phyloP scores from a whole-genome alignment of 2,113 vertebrate species.

The Gnathonemus echidnorhynchus region DNA sequence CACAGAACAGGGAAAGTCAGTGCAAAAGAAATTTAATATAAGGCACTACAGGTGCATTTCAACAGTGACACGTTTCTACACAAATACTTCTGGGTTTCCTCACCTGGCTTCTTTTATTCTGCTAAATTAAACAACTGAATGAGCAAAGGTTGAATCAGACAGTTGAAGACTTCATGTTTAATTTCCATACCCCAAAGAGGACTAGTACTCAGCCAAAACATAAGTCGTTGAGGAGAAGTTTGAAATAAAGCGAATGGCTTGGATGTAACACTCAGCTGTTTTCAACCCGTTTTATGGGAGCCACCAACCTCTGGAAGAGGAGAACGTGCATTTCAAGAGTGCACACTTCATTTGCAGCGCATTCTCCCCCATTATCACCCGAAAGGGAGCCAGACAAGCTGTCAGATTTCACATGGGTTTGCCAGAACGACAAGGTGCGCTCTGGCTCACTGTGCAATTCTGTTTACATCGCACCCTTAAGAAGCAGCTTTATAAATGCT shows the following conservation, averaged over 20 bases:
- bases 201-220: background rate
- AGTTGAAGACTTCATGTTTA: background rate
- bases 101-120: background rate
- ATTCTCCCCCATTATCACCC: background rate
- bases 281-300: background rate
- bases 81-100: background rate
- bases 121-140: background rate
- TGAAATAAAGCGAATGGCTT: background rate
- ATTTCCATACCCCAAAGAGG: background rate
- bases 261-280: constrained; percentile 3
- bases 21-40: background rate
- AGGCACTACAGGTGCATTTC: background rate
- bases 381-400: background rate
- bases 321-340: background rate
- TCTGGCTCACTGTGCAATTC: background rate
- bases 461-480: background rate
- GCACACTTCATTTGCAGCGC: background rate
- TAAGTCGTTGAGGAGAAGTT: background rate
- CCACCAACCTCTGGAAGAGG: background rate
- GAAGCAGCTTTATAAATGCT: background rate
- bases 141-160: background rate
- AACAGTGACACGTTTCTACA: background rate
- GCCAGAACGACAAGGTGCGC: background rate
- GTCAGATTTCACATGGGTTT: background rate
- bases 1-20: background rate